Conservation (phyloP, 1,140 invertebrate genomes). For the Aphis gossypii region DNA sequence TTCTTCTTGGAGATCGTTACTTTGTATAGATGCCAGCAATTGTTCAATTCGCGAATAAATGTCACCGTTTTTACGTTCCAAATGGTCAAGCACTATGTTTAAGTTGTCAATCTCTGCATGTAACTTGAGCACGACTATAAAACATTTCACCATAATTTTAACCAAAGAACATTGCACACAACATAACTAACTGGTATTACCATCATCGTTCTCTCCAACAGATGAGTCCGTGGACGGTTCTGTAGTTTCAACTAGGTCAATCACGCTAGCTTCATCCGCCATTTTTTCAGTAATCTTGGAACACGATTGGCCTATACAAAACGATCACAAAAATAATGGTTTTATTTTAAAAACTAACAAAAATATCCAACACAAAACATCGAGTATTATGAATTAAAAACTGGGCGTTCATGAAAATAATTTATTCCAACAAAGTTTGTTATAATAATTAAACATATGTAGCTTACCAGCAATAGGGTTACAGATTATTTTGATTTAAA, state of each 20-base stretch:
- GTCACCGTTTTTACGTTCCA: constrained; percentile 46
- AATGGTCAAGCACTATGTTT: constrained; percentile 43
- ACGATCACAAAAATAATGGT: neutral
- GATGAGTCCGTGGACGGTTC: constrained; percentile 16
- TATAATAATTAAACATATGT: no score
- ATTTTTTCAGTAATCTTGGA: neutral
- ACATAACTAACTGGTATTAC: neutral
- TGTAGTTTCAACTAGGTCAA: neutral
- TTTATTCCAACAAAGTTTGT: no score
- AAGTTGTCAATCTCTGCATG: constrained; percentile 48
- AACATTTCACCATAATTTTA: neutral
- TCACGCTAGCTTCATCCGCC: neutral
- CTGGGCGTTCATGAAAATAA: no score
- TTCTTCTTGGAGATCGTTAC: neutral
- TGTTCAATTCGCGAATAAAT: constrained; percentile 41
- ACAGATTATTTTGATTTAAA: no score
- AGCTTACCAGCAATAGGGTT: no score
- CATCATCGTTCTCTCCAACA: neutral
- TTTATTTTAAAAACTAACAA: no score
- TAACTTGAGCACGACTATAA: neutral
- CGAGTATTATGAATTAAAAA: no score
- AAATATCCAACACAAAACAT: no score
- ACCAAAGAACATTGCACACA: neutral
- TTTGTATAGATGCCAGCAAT: neutral
- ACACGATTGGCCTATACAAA: neutral